These are phyloP conservation scores for Pediacus dermestoides DNA, from an alignment of 2,888 invertebrate species.

Conservation along the genomic window DNA sequence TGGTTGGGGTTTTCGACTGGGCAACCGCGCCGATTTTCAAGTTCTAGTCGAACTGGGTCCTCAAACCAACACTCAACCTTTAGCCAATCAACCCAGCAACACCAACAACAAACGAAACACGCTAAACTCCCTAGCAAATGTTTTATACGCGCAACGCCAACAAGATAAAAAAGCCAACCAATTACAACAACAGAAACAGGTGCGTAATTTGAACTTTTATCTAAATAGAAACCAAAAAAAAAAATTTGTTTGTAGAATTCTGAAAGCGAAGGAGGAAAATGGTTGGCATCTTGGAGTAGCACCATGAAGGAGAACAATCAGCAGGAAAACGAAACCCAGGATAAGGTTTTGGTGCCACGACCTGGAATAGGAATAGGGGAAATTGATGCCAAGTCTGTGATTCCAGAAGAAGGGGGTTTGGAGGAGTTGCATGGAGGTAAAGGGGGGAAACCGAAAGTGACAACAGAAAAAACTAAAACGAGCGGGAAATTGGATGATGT, in stretches of 20 bases:
- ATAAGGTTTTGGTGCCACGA: too few species aligned
- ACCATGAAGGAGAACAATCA: not conserved
- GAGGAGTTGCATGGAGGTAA: conserved; percentile 12
- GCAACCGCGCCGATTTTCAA: conserved; percentile 79
- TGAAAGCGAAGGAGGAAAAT: conserved; percentile 3
- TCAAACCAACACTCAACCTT: conserved; percentile 68
- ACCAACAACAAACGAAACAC: conserved; percentile 52
- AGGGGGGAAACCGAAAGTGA: conserved; percentile 12
- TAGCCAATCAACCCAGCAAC: conserved; percentile 53
- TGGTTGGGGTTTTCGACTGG: conserved; percentile 76
- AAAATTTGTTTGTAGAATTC: conserved; percentile 7
- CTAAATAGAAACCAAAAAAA: conserved; percentile 1
- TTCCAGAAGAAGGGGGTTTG: conserved; percentile 14
- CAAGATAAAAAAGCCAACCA: conserved; percentile 44
- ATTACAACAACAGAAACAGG: conserved; percentile 18
- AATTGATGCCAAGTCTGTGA: conserved; percentile 48
- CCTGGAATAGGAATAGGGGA: conserved; percentile 46
- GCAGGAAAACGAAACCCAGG: conserved; percentile 9
- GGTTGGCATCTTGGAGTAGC: conserved; percentile 1
- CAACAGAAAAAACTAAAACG: conserved; percentile 9
- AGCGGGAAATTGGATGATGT: too few species aligned
- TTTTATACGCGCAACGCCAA: conserved; percentile 47
- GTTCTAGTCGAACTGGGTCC: conserved; percentile 73
- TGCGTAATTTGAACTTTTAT: too few species aligned
- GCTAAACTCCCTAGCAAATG: conserved; percentile 40